Evolutionary conservation across 1,140 invertebrate genomes (phyloP).

Genomic region (Parapsyche elsis): DNA sequence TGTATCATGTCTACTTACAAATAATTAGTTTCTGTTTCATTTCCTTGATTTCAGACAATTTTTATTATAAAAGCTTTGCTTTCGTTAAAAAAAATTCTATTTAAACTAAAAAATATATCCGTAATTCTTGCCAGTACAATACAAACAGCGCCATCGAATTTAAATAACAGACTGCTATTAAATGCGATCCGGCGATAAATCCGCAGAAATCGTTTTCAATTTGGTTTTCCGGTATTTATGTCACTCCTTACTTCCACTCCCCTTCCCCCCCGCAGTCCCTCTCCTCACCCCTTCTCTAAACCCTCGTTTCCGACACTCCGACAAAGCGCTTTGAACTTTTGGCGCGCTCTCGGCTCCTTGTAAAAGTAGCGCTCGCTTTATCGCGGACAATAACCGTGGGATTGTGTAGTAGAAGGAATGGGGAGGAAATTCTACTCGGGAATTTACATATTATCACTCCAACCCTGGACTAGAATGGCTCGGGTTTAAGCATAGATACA

Average conservation of each 20-base stretch:
- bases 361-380: conserved; percentile 42
- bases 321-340: conserved; percentile 27
- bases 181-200: conserved; percentile 30
- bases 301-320: not conserved
- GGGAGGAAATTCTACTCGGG: conserved; percentile 24
- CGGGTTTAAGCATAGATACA: not conserved
- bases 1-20: too few relatives aligned
- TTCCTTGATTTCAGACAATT: too few relatives aligned
- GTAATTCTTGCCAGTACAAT: not conserved
- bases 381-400: conserved; percentile 43
- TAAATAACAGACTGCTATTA: conserved; percentile 15
- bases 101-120: not conserved
- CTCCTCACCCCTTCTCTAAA: not conserved
- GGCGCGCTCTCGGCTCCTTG: conserved; percentile 15
- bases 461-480: not conserved
- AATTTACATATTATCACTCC: conserved; percentile 47
- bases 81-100: too few relatives aligned
- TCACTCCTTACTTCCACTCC: not conserved
- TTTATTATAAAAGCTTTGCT: too few relatives aligned
- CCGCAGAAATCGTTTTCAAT: conserved; percentile 42
- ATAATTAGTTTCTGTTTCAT: too few relatives aligned
- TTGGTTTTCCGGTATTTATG: conserved; percentile 39
- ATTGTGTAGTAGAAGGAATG: conserved; percentile 33
- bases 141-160: not conserved
- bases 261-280: not conserved